Percentiles rank a stretch among this genome's conserved stretches.
phyloP scores from a whole-genome alignment of 2,888 invertebrate species.

The Agriopis leucophaearia region DNA sequence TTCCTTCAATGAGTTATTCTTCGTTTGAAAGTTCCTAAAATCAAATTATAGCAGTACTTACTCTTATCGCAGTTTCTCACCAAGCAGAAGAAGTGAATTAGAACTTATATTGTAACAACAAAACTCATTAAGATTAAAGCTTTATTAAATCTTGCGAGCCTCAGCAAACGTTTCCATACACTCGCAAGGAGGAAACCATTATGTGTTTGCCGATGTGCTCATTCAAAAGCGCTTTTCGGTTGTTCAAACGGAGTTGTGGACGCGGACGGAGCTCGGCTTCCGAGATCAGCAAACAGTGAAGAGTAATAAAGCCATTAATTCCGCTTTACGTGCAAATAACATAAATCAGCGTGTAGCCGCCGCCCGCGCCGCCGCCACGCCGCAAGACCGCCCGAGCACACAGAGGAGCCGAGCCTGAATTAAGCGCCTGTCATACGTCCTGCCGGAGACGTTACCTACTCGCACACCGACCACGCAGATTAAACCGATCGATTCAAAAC shows the following conservation, averaged over 20 bases:
- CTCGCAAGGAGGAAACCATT: constrained; percentile 57
- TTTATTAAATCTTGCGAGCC: constrained; percentile 39
- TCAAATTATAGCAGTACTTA: neutral
- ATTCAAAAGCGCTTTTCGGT: constrained; percentile 68
- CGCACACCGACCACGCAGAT: constrained; percentile 63
- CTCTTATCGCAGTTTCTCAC: neutral
- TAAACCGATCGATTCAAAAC: constrained; percentile 60
- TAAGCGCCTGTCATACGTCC: constrained; percentile 77
- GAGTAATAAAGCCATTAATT: constrained; percentile 86
- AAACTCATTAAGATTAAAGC: constrained; percentile 41
- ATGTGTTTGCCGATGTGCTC: constrained; percentile 67
- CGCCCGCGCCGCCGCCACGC: constrained; percentile 63
- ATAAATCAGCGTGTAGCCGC: constrained; percentile 82
- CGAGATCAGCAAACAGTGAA: constrained; percentile 81
- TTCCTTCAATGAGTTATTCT: neutral
- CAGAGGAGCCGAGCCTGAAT: constrained; percentile 71
- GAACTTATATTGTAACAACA: constrained; percentile 20
- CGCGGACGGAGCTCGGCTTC: constrained; percentile 65
- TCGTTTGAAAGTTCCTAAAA: neutral
- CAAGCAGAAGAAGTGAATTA: constrained; percentile 14
- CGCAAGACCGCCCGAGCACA: constrained; percentile 76
- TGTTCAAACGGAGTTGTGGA: constrained; percentile 67
- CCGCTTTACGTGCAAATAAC: constrained; percentile 85
- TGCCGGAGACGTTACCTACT: constrained; percentile 54
- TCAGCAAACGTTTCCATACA: constrained; percentile 43